Evolutionary conservation across 2,113 vertebrate species (phyloP).

Genomic region (Alectura lathami): DNA sequence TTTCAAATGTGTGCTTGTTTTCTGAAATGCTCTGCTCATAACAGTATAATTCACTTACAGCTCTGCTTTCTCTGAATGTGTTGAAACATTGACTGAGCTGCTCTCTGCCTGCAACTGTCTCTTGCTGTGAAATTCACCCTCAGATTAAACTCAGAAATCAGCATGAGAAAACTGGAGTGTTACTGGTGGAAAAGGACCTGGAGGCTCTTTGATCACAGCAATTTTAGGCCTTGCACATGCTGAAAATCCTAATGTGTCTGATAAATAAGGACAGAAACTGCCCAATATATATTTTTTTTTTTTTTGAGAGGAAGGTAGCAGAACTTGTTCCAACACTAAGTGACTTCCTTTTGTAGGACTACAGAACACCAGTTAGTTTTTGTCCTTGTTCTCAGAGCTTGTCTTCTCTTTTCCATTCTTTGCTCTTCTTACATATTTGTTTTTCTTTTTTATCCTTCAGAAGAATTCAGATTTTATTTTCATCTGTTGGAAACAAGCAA

Average conservation of each 20-base stretch:
- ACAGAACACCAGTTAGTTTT: neutral
- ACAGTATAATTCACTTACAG: neutral
- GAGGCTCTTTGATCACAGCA: neutral
- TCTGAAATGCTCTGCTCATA: neutral
- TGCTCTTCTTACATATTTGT: neutral
- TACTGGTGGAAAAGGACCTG: neutral
- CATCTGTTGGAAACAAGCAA: neutral
- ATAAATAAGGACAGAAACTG: neutral
- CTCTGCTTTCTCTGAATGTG: neutral
- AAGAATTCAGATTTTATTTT: neutral
- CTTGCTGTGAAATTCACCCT: neutral
- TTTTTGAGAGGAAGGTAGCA: neutral
- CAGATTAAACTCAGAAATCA: constrained; percentile 9
- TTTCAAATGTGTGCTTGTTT: neutral
- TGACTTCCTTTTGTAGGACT: neutral
- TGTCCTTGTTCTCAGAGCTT: neutral
- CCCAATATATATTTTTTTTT: neutral
- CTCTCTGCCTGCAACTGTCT: neutral
- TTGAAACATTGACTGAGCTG: neutral
- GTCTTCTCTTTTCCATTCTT: neutral
- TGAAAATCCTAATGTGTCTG: neutral
- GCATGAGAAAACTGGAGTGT: neutral
- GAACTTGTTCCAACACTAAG: neutral
- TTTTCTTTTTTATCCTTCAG: neutral
- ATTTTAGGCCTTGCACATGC: neutral